Evolutionary conservation across 2,113 vertebrate species (phyloP).

Genomic region (Sitta europaea): DNA sequence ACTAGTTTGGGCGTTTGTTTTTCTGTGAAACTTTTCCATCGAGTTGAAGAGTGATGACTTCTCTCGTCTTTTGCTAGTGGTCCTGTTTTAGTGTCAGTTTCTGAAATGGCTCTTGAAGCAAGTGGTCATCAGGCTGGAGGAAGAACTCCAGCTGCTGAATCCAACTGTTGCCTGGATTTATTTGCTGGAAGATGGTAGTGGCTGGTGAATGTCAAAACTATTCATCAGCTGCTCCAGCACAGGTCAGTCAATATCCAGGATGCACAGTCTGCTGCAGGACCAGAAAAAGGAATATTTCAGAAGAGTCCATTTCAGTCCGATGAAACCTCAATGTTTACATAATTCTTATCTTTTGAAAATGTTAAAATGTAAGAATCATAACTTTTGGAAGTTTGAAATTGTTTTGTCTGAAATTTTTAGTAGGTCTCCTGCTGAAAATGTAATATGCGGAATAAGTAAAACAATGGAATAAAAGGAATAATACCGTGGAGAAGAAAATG

Average conservation of each 20-base stretch:
- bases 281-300: background rate
- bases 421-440: background rate
- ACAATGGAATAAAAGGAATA: background rate
- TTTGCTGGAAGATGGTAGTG: background rate
- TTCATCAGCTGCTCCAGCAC: background rate
- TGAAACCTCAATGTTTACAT: background rate
- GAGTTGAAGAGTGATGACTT: background rate
- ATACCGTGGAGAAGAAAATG: background rate
- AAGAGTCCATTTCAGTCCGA: background rate
- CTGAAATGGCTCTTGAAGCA: background rate
- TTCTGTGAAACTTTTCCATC: background rate
- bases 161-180: background rate
- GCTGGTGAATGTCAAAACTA: background rate
- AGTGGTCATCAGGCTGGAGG: background rate
- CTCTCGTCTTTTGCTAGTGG: background rate
- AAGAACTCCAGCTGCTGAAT: background rate
- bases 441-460: background rate
- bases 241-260: background rate
- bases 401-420: background rate
- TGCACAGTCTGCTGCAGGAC: background rate
- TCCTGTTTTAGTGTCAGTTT: background rate
- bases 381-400: background rate
- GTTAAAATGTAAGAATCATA: background rate
- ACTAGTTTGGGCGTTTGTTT: background rate
- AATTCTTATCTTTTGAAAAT: background rate